Percentiles rank a stretch among this genome's conserved stretches.
These are phyloP conservation scores for Periphyllus acericola DNA, from an alignment of 2,888 invertebrate genomes.

Conservation along the genomic window DNA sequence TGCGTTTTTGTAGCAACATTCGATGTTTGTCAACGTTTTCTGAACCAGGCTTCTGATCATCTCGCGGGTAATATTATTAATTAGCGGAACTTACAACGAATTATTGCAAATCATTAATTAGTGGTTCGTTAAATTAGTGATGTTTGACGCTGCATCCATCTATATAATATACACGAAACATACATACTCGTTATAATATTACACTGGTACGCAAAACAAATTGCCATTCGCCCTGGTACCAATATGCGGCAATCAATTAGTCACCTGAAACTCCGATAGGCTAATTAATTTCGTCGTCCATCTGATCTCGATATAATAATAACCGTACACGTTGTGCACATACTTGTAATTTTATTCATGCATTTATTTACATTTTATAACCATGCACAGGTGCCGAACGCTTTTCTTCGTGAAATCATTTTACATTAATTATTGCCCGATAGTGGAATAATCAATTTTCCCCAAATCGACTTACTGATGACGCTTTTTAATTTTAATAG, in stretches of 20 bases:
- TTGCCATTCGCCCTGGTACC: not conserved
- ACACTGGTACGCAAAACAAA: not conserved
- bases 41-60: too few relatives aligned
- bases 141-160: not conserved
- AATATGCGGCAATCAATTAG: constrained; percentile 29
- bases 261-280: not conserved
- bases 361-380: too few relatives aligned
- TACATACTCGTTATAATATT: not conserved
- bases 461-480: too few relatives aligned
- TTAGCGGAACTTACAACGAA: not conserved
- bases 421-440: not conserved
- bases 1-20: too few relatives aligned
- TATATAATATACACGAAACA: not conserved
- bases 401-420: not conserved
- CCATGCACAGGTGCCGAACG: not conserved
- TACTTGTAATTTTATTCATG: too few relatives aligned
- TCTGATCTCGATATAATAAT: not conserved
- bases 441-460: too few relatives aligned
- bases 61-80: not conserved
- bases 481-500: too few relatives aligned
- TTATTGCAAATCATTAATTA: not conserved
- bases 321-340: not conserved
- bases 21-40: too few relatives aligned
- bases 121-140: not conserved
- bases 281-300: not conserved